Percentiles rank a stretch among this genome's conserved stretches.
These are phyloP conservation scores for Torymus tubicola DNA, from an alignment of 2,888 invertebrate species.

Conservation along the genomic window DNA sequence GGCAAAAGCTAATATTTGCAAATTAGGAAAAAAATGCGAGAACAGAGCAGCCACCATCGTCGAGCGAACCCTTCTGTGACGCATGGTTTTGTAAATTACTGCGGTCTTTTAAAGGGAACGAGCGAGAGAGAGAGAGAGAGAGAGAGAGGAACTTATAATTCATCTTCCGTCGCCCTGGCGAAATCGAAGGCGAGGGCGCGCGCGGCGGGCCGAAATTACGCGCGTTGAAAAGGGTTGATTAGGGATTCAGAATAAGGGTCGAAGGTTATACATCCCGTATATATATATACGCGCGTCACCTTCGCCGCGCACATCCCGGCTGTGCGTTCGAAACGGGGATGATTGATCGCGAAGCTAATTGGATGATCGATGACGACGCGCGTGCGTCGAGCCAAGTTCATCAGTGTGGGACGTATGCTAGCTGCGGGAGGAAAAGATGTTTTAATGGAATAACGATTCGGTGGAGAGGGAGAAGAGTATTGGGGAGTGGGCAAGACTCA, in stretches of 20 bases:
- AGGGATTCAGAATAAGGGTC: constrained; percentile 74
- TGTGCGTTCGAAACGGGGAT: constrained; percentile 76
- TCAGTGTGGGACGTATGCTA: constrained; percentile 46
- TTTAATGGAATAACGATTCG: constrained; percentile 51
- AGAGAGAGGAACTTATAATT: constrained; percentile 56
- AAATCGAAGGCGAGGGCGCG: constrained; percentile 57
- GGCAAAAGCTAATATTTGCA: constrained; percentile 59
- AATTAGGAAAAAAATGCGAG: constrained; percentile 59
- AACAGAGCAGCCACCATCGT: constrained; percentile 7
- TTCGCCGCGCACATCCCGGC: constrained; percentile 53
- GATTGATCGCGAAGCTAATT: constrained; percentile 87
- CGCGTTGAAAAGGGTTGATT: constrained; percentile 77
- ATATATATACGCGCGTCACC: constrained; percentile 32
- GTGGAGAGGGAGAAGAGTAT: neutral
- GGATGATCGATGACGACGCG: constrained; percentile 84
- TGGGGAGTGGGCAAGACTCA: neutral
- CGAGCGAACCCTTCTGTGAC: constrained; percentile 56
- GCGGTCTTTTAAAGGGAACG: constrained; percentile 51
- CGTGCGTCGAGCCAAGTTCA: constrained; percentile 64
- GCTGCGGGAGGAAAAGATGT: neutral
- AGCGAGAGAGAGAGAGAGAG: constrained; percentile 6
- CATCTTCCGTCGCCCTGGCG: constrained; percentile 57
- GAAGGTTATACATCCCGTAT: constrained; percentile 54
- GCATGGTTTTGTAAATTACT: constrained; percentile 60
- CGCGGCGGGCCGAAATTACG: constrained; percentile 67